A percentile compares a stretch with the other conserved stretches of the same genome.
These are phyloP conservation scores for Coelopa frigida DNA, from an alignment of 1,140 invertebrate species.

Conservation along the genomic window DNA sequence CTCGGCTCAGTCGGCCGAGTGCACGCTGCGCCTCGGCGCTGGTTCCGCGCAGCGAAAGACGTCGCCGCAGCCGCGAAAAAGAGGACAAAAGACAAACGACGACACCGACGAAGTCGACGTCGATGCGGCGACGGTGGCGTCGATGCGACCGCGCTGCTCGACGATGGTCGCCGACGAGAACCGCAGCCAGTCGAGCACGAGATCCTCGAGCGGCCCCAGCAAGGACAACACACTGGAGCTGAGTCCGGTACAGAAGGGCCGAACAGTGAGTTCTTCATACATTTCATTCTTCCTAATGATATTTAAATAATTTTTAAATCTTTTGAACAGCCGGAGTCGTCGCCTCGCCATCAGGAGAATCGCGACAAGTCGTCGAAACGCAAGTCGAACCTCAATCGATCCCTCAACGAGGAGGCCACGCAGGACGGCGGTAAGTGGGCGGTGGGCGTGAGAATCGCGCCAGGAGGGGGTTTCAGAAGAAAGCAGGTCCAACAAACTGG, in stretches of 20 bases:
- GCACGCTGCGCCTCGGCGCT: neutral
- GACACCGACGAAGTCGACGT: constrained; percentile 7
- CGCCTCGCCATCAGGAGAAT: constrained; percentile 39
- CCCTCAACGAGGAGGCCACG: constrained; percentile 51
- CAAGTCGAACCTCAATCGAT: constrained; percentile 58
- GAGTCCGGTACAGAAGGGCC: constrained; percentile 32
- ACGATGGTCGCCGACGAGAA: constrained; percentile 22
- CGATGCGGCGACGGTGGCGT: neutral
- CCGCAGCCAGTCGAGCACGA: constrained; percentile 1
- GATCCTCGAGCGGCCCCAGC: constrained; percentile 5
- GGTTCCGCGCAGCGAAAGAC: constrained; percentile 22
- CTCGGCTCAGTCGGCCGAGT: constrained; percentile 2
- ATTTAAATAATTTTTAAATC: constrained; percentile 11
- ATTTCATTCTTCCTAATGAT: neutral
- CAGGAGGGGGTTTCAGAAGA: too few relatives aligned
- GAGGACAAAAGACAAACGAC: too few relatives aligned
- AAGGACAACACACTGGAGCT: constrained; percentile 23
- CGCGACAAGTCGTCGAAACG: constrained; percentile 59
- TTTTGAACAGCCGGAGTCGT: constrained; percentile 1
- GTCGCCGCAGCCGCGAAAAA: too few relatives aligned
- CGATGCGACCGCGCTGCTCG: constrained; percentile 27
- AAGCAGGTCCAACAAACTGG: too few relatives aligned
- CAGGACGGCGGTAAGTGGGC: constrained; percentile 40
- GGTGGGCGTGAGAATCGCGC: too few relatives aligned
- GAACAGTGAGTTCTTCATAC: constrained; percentile 27